Base-by-base conservation (phyloP, 1,140 invertebrate species). In the Zaprionus lachaisei region DNA sequence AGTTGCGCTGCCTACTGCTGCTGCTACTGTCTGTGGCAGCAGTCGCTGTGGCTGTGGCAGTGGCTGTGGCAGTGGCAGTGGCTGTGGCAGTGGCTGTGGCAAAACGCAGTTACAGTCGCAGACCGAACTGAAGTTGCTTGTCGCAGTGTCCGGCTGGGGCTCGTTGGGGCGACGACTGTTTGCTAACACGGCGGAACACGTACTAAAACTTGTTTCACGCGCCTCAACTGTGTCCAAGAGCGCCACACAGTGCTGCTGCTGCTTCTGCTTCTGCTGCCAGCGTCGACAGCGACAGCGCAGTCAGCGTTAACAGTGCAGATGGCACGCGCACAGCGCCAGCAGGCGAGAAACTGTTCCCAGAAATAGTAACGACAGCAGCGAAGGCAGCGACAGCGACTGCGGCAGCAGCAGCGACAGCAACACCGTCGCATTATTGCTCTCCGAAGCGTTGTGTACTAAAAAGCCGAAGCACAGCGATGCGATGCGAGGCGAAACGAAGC, bases 131-230 rank as follows among this genome's bases (percentile, higher is more conserved):
- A 34, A 34, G 31, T 34, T 34, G 31, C 31, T 34, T 37, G 17
- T 26, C n/a, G 56, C 22, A 44, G 65, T 69, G 57, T 67, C 38
- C 63, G 64, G 47, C 61, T 22, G 31, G 62, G 47, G 47, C 38
- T 72, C 41, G 34, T 57, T 64, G 61, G 56, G 71, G 47, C 76
- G 79, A 86, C 91, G 89, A 92, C 91, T 92, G 91, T 92, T 84
- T 91, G 81, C 90, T 79, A 80, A 92, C 83, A 92, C 91, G 86
- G 82, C 91, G 91, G 91, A 92, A 92, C 84, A 92, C 91, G 91
- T 92, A 92, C 91, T 92, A 92, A 92, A 92, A 92, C 91, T 91
- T 91, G 91, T 89, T 92, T 81, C 77, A 81, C 70, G 75, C 80
- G 83, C 76, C 80, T 57, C 68, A 51, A 56, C 65, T 47, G 64